Conservation (phyloP, 2,888 invertebrate genomes). For the Griposia aprilina region DNA sequence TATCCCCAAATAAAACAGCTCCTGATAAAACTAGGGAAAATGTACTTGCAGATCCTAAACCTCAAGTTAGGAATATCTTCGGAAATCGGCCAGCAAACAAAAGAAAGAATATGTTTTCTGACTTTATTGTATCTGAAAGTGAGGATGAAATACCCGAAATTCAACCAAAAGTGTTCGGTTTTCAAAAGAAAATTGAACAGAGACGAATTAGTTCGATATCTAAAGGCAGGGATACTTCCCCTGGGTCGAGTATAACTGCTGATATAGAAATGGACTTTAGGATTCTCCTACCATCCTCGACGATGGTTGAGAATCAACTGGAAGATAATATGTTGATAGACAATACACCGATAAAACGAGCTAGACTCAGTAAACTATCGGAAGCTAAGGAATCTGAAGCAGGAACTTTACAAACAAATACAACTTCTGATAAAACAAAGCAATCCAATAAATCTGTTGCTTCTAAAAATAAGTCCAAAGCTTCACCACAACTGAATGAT, state of each 20-base stretch:
- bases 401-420: slow-evolving; percentile 53
- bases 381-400: slow-evolving; percentile 72
- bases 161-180: slow-evolving; percentile 79
- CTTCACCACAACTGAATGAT: slow-evolving; percentile 44
- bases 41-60: slow-evolving; percentile 68
- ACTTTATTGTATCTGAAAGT: slow-evolving; percentile 83
- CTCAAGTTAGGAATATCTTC: slow-evolving; percentile 78
- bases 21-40: slow-evolving; percentile 78
- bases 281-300: slow-evolving; percentile 85
- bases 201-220: slow-evolving; percentile 66
- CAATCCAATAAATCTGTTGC: slow-evolving; percentile 67
- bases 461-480: slow-evolving; percentile 68
- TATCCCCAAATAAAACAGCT: slow-evolving; percentile 78
- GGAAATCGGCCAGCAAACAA: slow-evolving; percentile 76
- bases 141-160: slow-evolving; percentile 84
- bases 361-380: slow-evolving; percentile 74
- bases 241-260: slow-evolving; percentile 76
- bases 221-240: slow-evolving; percentile 73
- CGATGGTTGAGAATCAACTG: slow-evolving; percentile 83
- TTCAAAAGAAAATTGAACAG: slow-evolving; percentile 72
- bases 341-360: slow-evolving; percentile 74
- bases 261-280: slow-evolving; percentile 86
- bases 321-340: slow-evolving; percentile 71
- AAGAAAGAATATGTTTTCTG: slow-evolving; percentile 83
- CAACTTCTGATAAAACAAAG: slow-evolving; percentile 64